These are phyloP conservation scores for Caenorhabditis tropicalis DNA, from an alignment of 1,140 invertebrate genomes.

Conservation along the genomic window DNA sequence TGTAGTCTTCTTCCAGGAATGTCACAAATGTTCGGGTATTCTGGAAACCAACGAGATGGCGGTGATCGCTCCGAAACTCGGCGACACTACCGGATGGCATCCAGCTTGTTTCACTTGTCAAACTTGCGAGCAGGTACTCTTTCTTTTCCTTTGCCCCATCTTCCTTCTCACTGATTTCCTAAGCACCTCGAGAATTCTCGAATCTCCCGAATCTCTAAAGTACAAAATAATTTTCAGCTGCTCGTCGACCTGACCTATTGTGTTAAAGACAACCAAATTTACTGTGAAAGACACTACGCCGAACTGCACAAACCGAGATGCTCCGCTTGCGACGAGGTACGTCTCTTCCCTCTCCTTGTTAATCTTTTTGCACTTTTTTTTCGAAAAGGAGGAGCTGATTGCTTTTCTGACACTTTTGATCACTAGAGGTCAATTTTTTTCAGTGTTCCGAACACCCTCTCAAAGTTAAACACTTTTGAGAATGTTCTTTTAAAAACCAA, in stretches of 20 bases:
- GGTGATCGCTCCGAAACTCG: slow-evolving; percentile 80
- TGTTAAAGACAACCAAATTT: slow-evolving; percentile 83
- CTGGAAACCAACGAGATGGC: slow-evolving; percentile 78
- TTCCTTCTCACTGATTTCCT: no score
- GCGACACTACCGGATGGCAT: slow-evolving; percentile 80
- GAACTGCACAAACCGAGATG: slow-evolving; percentile 89
- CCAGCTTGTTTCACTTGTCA: slow-evolving; percentile 86
- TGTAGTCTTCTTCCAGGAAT: slow-evolving; percentile 74
- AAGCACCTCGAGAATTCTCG: no score
- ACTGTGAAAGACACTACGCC: slow-evolving; percentile 91
- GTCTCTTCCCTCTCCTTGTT: slow-evolving; percentile 69
- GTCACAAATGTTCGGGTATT: slow-evolving; percentile 77
- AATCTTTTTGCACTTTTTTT: slow-evolving; percentile 27
- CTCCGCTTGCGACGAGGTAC: slow-evolving; percentile 91
- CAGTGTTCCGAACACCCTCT: no score
- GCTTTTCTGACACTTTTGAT: not conserved
- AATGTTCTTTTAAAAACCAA: no score
- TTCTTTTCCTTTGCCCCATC: no score
- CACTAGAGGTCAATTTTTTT: not conserved
- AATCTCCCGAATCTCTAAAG: no score
- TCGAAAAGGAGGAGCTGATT: not conserved
- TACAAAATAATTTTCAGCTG: slow-evolving; percentile 77
- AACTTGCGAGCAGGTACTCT: slow-evolving; percentile 77
- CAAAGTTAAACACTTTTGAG: no score
- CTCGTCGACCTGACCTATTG: slow-evolving; percentile 92